Evolutionary conservation across 2,797 vertebrate species (phyloP), one percentile per base, ranked within the genome.

Genomic region (Rhinophrynus dorsalis): DNA sequence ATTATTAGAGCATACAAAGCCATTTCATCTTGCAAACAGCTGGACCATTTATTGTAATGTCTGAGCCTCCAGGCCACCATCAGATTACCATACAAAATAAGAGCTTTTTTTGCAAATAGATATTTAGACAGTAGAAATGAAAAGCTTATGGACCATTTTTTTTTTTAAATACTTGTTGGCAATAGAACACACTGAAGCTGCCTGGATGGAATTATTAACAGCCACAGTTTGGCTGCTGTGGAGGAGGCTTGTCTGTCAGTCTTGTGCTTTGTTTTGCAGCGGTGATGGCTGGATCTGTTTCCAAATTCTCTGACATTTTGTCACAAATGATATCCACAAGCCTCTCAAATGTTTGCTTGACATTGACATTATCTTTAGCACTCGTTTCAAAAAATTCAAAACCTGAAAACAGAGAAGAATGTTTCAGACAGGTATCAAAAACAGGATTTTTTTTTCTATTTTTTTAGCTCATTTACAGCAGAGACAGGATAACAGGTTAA

Each of bases 371-470:
- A 84, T 98, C 96, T 85, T 98, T 98, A 83, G 96, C 95, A 44
- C 97, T 99, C 55, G 96, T 94, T 90, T 98, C 96, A 68, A 98
- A 98, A 88, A 98, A 99, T 78, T 97, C 96, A 78, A 99, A 98
- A 64, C 97, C 97, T 98, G 77, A 42, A 78, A 77, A 29, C 75
- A 71, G 86, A 79, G 81, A 33, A 81, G 63, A 79, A 6, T 13
- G 12, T 59, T 60, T 54, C n/a, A 54, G 15, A 54, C 15, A 60
- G 9, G 9, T n/a, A n/a, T n/a, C n/a, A n/a, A n/a, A n/a, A n/a
- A n/a, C n/a, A n/a, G n/a, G n/a, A n/a, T n/a, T n/a, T n/a, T n/a
- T n/a, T n/a, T n/a, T n/a, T n/a, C n/a, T n/a, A n/a, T n/a, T n/a
- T n/a, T n/a, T n/a, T n/a, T n/a, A n/a, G n/a, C n/a, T n/a, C n/a